A percentile compares a stretch with the other conserved stretches of the same genome.
phyloP scores from a whole-genome alignment of 2,113 vertebrate genomes.

The Oryctolagus cuniculus region DNA sequence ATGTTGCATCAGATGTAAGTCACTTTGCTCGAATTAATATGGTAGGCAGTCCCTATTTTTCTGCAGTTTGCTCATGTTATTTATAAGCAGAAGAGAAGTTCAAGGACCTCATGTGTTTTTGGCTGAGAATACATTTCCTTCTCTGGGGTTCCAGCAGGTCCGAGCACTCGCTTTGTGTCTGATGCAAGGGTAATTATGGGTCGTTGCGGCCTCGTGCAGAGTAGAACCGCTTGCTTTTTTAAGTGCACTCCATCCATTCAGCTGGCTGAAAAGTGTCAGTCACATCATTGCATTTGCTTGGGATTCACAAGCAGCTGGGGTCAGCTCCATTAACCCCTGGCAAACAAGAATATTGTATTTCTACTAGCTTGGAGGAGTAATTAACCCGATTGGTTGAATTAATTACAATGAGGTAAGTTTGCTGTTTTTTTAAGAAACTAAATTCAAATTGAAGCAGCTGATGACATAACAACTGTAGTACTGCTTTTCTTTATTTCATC shows the following conservation, averaged over 20 bases:
- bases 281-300: slow-evolving; percentile 63
- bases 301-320: slow-evolving; percentile 66
- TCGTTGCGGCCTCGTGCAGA: not conserved
- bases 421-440: slow-evolving; percentile 59
- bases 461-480: slow-evolving; percentile 64
- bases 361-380: slow-evolving; percentile 78
- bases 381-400: slow-evolving; percentile 81
- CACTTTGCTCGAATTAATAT: not conserved
- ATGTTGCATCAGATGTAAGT: not conserved
- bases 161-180: slow-evolving; percentile 25
- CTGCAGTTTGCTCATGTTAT: not conserved
- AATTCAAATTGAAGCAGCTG: slow-evolving; percentile 68
- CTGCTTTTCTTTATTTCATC: slow-evolving; percentile 9
- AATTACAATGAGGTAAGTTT: slow-evolving; percentile 84
- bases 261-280: not conserved
- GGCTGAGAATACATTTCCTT: not conserved
- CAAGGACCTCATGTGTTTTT: not conserved
- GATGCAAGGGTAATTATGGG: not conserved
- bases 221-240: slow-evolving; percentile 37
- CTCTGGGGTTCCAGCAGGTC: not conserved
- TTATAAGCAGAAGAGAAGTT: not conserved
- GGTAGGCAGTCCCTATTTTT: not conserved
- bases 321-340: slow-evolving; percentile 75
- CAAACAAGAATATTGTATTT: slow-evolving; percentile 70
- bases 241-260: slow-evolving; percentile 11